Evolutionary conservation across 1,140 invertebrate genomes (phyloP).

Genomic region (Cepaea nemoralis): DNA sequence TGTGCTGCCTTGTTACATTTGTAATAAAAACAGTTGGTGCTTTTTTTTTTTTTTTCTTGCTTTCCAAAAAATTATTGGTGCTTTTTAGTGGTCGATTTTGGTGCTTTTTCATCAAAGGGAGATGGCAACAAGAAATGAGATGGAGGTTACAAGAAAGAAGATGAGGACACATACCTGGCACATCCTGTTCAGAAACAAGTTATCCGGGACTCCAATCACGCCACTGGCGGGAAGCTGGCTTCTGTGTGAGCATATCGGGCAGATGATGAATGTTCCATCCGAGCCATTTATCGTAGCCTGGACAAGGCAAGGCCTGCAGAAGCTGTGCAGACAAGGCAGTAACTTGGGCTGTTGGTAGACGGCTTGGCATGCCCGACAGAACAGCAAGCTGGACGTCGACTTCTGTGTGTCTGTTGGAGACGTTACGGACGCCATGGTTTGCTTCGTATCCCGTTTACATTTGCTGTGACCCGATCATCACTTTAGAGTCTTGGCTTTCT

Average conservation of each 20-base stretch:
- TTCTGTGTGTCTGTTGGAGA: neutral
- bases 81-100: too few species aligned
- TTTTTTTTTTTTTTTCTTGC: too few species aligned
- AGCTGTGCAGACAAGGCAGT: conserved; percentile 58
- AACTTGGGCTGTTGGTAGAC: conserved; percentile 51
- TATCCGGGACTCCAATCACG: conserved; percentile 42
- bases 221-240: conserved; percentile 27
- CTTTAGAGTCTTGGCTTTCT: too few species aligned
- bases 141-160: too few species aligned
- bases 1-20: too few species aligned
- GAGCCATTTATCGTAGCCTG: neutral
- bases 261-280: conserved; percentile 33
- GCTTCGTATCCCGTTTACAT: too few species aligned
- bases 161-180: conserved; percentile 13
- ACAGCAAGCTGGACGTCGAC: conserved; percentile 30
- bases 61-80: too few species aligned
- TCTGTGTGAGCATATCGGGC: conserved; percentile 41
- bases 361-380: conserved; percentile 53
- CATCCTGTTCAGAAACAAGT: conserved; percentile 47
- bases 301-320: conserved; percentile 49
- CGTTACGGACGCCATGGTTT: too few species aligned
- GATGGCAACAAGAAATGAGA: too few species aligned
- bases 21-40: too few species aligned
- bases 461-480: too few species aligned
- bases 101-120: too few species aligned